Base-by-base conservation (phyloP, 2,797 vertebrate species). In the Crocidura indochinensis region DNA sequence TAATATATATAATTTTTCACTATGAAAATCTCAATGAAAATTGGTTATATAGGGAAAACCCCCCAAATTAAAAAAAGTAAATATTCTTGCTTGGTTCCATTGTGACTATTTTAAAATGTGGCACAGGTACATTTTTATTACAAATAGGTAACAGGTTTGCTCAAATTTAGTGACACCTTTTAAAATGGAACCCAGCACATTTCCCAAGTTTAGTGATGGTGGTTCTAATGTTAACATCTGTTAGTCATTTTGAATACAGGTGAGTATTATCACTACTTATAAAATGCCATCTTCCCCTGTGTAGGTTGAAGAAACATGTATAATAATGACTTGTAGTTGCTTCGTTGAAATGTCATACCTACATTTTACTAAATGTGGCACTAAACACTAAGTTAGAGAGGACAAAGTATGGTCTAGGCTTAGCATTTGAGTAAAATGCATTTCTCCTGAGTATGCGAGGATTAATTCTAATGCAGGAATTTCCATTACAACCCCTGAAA, bases 231-330 rank as follows among this genome's bases (percentile, higher is more conserved):
- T 88, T 91, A 94, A 78, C 68, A 88, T 47, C 51, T 94, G 76
- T 83, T 90, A 92, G 68, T 94, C 90, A 84, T 47, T 88, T 93
- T 92, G 77, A 76, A 76, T 91, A 77, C 67, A 93, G 56, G 26
- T 92, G 71, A 44, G n/a, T 86, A 88, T 68, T 92, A 56, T 79
- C 64, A 60, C n/a, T 75, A 69, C 29, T 87, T 86, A 46, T 20
- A 38, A 29, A 84, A 92, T 69, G 94, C 47, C 74, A 77, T 87
- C 69, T 84, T 92, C 67, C 56, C 90, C 38, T 62, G 5, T 72
- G 29, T 31, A 82, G 67, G 72, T 76, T 68, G 17, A 92, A 83
- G 67, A 51, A 76, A 93, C 90, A 67, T 47, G 10, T 84, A 64
- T 74, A 90, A 17, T 17, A 92, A 92, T 94, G 46, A 49, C 22